phyloP scores from a whole-genome alignment of 2,113 vertebrate genomes.

The Todiramphus chloris region DNA sequence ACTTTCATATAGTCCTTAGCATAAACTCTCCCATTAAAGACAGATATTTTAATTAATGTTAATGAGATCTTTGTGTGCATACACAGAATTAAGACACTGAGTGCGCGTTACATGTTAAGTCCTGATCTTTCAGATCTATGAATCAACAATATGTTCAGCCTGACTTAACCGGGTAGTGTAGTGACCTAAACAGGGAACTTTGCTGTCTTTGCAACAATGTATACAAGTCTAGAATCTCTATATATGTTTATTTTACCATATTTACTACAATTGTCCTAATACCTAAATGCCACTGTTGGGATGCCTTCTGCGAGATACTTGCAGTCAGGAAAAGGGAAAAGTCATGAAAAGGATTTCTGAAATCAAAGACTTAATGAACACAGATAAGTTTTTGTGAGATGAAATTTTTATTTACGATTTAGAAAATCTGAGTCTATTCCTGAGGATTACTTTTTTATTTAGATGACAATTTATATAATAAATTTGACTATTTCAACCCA shows the following conservation, averaged over 20 bases:
- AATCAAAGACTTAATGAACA: not conserved
- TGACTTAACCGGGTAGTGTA: not conserved
- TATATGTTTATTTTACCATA: not conserved
- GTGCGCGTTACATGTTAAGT: not conserved
- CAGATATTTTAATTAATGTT: not conserved
- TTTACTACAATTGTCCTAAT: not conserved
- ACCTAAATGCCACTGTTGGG: not conserved
- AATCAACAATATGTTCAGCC: not conserved
- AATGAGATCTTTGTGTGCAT: not conserved
- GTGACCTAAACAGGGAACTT: not conserved
- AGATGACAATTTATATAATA: not conserved
- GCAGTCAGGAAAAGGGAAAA: not conserved
- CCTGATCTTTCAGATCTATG: not conserved
- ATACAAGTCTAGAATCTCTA: not conserved
- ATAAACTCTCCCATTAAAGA: not conserved
- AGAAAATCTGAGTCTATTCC: not conserved
- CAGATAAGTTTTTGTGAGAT: not conserved
- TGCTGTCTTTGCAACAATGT: not conserved
- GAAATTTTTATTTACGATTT: not conserved
- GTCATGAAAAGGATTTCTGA: not conserved
- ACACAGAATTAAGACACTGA: not conserved
- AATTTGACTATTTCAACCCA: not conserved
- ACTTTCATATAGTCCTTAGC: not conserved
- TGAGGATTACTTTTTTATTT: not conserved
- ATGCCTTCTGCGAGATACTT: not conserved